These are phyloP conservation scores for Seriola rivoliana DNA, from an alignment of 2,113 vertebrate species.

Conservation along the genomic window DNA sequence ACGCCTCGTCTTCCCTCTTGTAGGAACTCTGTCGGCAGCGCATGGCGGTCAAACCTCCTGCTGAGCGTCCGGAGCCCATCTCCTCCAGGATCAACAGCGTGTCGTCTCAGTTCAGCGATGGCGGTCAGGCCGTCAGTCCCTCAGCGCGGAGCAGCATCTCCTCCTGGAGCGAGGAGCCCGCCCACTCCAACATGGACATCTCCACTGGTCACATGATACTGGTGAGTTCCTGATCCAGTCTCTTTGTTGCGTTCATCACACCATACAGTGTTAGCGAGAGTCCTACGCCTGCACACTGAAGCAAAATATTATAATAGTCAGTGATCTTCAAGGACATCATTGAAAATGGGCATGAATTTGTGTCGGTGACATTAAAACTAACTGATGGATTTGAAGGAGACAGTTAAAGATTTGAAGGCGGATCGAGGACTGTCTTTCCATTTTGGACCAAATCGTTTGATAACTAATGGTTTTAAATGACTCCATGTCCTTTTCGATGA, in stretches of 20 bases:
- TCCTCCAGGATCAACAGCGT: constrained; percentile 92
- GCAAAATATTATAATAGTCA: not conserved
- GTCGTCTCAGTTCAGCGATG: constrained; percentile 95
- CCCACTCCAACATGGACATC: constrained; percentile 97
- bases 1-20: not conserved
- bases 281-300: not conserved
- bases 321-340: not conserved
- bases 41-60: constrained; percentile 89
- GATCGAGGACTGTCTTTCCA: not conserved
- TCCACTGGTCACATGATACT: constrained; percentile 99
- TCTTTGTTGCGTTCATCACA: not conserved
- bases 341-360: not conserved
- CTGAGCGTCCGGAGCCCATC: constrained; percentile 87
- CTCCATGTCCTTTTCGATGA: not conserved
- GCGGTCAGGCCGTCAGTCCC: constrained; percentile 90
- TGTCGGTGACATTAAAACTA: not conserved
- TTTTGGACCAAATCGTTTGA: not conserved
- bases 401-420: no score
- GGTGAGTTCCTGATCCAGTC: constrained; percentile 77
- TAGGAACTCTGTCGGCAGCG: constrained; percentile 97
- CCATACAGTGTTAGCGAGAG: not conserved
- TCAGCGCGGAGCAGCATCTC: constrained; percentile 92
- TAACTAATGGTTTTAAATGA: not conserved
- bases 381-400: not conserved
- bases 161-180: constrained; percentile 96